These are phyloP conservation scores for Botia kubotai DNA, from an alignment of 2,797 vertebrate genomes.

Conservation along the genomic window DNA sequence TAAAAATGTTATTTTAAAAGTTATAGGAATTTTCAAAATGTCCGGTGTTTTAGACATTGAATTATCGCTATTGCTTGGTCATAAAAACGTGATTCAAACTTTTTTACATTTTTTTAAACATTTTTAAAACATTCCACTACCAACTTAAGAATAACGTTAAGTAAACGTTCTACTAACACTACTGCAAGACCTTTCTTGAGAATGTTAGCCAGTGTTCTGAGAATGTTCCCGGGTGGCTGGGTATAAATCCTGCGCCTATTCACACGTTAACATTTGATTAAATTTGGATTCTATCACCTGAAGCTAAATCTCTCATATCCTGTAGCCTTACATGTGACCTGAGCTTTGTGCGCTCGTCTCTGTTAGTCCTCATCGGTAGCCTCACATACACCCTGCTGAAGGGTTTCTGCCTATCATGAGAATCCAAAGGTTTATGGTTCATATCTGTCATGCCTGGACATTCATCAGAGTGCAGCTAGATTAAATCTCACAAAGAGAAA, in stretches of 20 bases:
- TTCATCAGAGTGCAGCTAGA: not conserved
- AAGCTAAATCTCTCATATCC: slow-evolving; percentile 7
- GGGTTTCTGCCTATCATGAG: not conserved
- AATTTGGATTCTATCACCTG: not conserved
- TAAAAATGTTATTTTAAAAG: no score
- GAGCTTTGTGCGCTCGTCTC: not conserved
- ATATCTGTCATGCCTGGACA: not conserved
- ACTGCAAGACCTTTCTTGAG: no score
- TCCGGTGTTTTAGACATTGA: no score
- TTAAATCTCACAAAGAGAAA: not conserved
- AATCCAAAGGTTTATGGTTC: not conserved
- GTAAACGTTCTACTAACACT: no score
- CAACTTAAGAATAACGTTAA: no score
- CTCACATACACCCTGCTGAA: not conserved
- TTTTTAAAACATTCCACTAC: no score
- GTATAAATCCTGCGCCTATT: not conserved
- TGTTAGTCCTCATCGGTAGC: not conserved
- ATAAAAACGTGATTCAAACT: no score
- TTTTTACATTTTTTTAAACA: no score
- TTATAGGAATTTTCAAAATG: no score
- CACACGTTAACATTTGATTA: not conserved
- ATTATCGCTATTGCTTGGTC: no score
- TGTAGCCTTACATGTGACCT: not conserved
- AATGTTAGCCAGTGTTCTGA: no score
- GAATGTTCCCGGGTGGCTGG: not conserved